Base-by-base conservation (phyloP, 2,113 vertebrate species). In the Clarias gariepinus region DNA sequence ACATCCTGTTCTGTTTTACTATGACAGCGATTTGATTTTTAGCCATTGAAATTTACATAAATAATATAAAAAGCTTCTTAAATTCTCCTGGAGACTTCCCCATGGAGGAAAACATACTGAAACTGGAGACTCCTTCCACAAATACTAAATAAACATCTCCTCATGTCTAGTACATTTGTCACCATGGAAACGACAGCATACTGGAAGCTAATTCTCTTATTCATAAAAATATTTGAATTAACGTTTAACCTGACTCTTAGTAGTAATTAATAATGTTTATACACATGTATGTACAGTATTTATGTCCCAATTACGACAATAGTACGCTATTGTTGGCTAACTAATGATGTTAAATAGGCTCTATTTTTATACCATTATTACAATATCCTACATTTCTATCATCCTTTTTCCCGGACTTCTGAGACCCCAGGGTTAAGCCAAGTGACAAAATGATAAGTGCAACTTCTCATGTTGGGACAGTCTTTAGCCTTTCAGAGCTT, bases 381-480 rank as follows among this genome's bases (percentile, higher is more conserved):
- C 53, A 57, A 57, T 57, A 78, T 30, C n/a, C 57, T 60, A 15
- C 16, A 81, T 36, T 61, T 60, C 9, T 36, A 80, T 33, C 18
- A 36, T 80, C 60, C 33, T 33, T 79, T 79, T 30, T 57, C 28
- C 28, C 3, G 25, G 53, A 58, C 5, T 19, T 23, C 10, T 10
- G 55, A 36, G 55, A 76, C 83, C 16, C 61, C 52, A 21, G 33
- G 63, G 19, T 85, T 68, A 57, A 79, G 74, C 28, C 60, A 79
- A 85, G 58, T 53, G 84, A 79, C 36, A 61, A 41, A 74, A 73
- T 57, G 82, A 84, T 81, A 36, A 80, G 78, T 80, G 78, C 30
- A 23, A 19, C 30, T 13, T 23, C 18, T 80, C 74, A 28, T 55
- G 33, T 80, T 33, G 28, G 28, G 52, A 25, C 82, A 28, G 82